Percentiles rank a stretch among this genome's conserved stretches.
Evolutionary conservation across 2,113 vertebrate species (phyloP).

Genomic region (Aplodontia rufa): DNA sequence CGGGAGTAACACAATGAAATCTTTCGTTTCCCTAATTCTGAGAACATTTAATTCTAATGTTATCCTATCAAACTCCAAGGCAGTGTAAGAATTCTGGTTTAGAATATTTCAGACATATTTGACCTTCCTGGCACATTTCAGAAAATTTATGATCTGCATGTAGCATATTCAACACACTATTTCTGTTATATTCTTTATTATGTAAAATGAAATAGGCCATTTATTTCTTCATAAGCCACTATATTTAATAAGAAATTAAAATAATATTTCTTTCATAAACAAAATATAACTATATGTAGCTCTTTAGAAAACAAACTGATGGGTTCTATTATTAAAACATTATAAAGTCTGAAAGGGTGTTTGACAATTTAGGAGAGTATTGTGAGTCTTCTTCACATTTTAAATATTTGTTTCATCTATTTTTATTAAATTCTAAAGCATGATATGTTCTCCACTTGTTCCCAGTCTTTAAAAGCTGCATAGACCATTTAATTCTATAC

Average conservation of each 20-base stretch:
- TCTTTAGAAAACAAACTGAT: background rate
- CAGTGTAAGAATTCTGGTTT: background rate
- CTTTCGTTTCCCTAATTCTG: background rate
- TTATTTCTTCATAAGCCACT: background rate
- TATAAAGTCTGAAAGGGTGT: background rate
- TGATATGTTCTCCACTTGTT: background rate
- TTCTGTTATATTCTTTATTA: background rate
- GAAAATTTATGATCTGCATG: background rate
- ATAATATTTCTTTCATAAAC: background rate
- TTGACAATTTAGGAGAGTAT: background rate
- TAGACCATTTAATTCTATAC: background rate
- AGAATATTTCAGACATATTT: background rate
- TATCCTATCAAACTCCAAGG: background rate
- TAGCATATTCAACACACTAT: background rate
- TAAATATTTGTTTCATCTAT: background rate
- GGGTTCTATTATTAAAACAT: background rate
- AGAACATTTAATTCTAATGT: background rate
- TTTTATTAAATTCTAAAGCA: background rate
- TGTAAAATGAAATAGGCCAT: background rate
- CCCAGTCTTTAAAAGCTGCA: background rate
- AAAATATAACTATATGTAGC: background rate
- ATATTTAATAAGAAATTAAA: conserved; percentile 8
- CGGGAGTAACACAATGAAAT: background rate
- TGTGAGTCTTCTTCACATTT: background rate
- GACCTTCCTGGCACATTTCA: background rate